Evolutionary conservation across 2,888 invertebrate genomes (phyloP).

Genomic region (Oscheius sp.): DNA sequence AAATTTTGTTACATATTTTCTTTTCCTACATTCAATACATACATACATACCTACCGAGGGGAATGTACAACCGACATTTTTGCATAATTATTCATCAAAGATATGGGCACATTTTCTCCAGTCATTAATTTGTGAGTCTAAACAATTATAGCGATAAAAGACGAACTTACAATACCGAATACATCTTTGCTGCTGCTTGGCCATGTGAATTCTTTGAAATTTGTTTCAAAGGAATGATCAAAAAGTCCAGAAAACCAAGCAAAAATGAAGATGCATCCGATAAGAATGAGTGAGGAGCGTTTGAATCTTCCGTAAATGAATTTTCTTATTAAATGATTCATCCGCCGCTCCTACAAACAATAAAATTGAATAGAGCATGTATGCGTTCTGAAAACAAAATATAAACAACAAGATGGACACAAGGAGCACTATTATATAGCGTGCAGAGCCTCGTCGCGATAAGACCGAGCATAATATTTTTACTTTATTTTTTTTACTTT

Average conservation of each 20-base stretch:
- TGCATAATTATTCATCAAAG: not conserved
- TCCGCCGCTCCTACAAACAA: not conserved
- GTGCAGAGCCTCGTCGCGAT: too few relatives aligned
- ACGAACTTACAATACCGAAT: not conserved
- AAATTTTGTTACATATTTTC: not conserved
- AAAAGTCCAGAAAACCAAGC: constrained; percentile 3
- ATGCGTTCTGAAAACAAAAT: too few relatives aligned
- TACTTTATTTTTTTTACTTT: too few relatives aligned
- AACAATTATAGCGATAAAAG: not conserved
- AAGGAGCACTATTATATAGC: too few relatives aligned
- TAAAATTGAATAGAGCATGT: not conserved
- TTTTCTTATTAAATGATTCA: constrained; percentile 8
- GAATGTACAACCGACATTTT: not conserved
- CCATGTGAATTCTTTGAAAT: constrained; percentile 22
- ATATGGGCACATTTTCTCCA: not conserved
- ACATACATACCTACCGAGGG: not conserved
- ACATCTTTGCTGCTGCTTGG: not conserved
- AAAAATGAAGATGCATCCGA: not conserved
- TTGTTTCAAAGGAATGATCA: constrained; percentile 15
- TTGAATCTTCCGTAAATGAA: not conserved
- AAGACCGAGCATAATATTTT: too few relatives aligned
- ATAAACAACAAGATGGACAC: too few relatives aligned
- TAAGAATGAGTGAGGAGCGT: not conserved
- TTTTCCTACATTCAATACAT: not conserved
- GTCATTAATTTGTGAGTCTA: constrained; percentile 15